Conservation (phyloP, 2,888 invertebrate genomes). For the Campaea margaritaria region DNA sequence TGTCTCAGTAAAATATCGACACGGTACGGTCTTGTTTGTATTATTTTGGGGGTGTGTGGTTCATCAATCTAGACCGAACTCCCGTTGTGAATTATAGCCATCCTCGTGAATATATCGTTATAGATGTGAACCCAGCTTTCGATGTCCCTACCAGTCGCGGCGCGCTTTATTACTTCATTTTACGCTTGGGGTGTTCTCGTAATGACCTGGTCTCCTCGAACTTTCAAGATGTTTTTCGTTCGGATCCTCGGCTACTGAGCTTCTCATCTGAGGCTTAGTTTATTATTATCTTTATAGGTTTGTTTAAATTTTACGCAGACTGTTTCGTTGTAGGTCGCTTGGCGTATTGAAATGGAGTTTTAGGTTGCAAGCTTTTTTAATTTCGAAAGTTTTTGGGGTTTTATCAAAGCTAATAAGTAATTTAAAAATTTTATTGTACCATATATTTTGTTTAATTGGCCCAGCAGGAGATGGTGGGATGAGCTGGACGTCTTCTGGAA, state of each 20-base stretch:
- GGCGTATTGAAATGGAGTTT: neutral
- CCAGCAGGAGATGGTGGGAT: too few relatives aligned
- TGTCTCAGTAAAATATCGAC: too few relatives aligned
- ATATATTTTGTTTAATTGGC: too few relatives aligned
- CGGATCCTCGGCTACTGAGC: constrained; percentile 11
- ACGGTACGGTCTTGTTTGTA: too few relatives aligned
- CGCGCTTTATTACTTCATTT: constrained; percentile 59
- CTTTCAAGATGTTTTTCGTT: constrained; percentile 43
- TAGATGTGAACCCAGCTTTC: too few relatives aligned
- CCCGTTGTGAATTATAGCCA: too few relatives aligned
- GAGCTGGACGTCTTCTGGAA: too few relatives aligned
- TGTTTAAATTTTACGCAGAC: constrained; percentile 3
- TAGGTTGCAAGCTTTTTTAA: neutral
- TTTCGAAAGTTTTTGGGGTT: neutral
- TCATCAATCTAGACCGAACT: too few relatives aligned
- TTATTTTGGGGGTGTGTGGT: too few relatives aligned
- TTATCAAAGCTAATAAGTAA: too few relatives aligned
- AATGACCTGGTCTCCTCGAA: constrained; percentile 52
- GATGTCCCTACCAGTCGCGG: constrained; percentile 31
- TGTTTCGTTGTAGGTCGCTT: neutral
- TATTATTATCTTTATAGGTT: constrained; percentile 10
- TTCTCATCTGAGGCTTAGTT: constrained; percentile 16
- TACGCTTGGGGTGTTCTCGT: constrained; percentile 53
- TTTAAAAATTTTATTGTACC: too few relatives aligned
- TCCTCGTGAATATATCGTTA: too few relatives aligned